phyloP scores from a whole-genome alignment of 2,888 invertebrate genomes.

The Andrena bicolor region DNA sequence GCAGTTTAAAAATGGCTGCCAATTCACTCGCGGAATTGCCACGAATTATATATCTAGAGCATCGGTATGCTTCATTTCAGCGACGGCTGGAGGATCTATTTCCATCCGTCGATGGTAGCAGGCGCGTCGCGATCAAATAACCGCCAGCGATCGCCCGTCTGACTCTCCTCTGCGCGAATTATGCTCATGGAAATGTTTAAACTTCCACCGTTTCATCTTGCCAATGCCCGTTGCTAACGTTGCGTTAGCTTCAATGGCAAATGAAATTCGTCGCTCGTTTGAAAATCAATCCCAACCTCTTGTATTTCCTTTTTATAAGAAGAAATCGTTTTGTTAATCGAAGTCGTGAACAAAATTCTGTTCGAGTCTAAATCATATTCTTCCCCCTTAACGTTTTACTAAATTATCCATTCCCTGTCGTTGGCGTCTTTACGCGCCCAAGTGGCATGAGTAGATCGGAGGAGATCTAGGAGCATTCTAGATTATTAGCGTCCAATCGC shows the following conservation, averaged over 20 bases:
- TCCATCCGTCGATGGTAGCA: constrained; percentile 52
- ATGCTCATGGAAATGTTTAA: neutral
- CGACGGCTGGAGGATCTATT: constrained; percentile 49
- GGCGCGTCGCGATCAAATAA: constrained; percentile 44
- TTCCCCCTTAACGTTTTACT: too few relatives aligned
- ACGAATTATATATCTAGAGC: constrained; percentile 70
- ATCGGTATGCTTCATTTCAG: constrained; percentile 40
- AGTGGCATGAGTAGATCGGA: too few relatives aligned
- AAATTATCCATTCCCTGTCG: too few relatives aligned
- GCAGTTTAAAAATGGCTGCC: constrained; percentile 83
- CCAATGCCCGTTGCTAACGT: too few relatives aligned
- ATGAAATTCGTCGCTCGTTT: neutral
- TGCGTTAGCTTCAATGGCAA: neutral
- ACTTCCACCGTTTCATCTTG: too few relatives aligned
- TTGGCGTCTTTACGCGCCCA: too few relatives aligned
- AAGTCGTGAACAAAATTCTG: neutral
- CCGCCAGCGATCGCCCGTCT: constrained; percentile 18
- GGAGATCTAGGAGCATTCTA: too few relatives aligned
- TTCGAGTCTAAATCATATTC: neutral
- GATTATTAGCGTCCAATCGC: too few relatives aligned
- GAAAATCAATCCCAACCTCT: neutral
- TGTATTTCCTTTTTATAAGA: neutral
- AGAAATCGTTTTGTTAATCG: neutral
- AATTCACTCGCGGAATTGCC: constrained; percentile 68
- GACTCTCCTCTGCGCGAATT: constrained; percentile 24